phyloP scores from a whole-genome alignment of 2,888 invertebrate species.

The Lordiphosa andalusiaca region DNA sequence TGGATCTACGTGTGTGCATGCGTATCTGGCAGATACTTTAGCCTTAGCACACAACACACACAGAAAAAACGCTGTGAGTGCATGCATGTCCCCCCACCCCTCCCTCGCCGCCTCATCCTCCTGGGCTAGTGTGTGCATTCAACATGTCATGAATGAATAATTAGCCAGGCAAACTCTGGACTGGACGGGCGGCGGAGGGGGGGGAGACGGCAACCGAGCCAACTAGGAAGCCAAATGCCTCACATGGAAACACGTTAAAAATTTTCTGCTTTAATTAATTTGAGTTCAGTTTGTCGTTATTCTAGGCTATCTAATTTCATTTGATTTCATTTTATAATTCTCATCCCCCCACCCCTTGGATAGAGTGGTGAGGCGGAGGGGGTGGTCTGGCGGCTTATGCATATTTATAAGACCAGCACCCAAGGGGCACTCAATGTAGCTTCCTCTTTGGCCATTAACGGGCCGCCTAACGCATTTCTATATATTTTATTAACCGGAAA shows the following conservation, averaged over 20 bases:
- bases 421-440: constrained; percentile 12
- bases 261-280: constrained; percentile 67
- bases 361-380: no score
- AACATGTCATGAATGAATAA: constrained; percentile 75
- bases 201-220: not conserved
- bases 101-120: constrained; percentile 12
- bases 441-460: constrained; percentile 43
- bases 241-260: constrained; percentile 47
- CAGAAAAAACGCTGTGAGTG: constrained; percentile 42
- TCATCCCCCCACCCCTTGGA: constrained; percentile 32
- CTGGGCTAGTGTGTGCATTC: constrained; percentile 56
- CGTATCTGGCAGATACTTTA: constrained; percentile 67
- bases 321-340: constrained; percentile 38
- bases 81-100: constrained; percentile 20
- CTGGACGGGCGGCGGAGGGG: not conserved
- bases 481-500: constrained; percentile 64
- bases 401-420: constrained; percentile 59
- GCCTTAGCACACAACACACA: constrained; percentile 19
- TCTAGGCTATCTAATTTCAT: constrained; percentile 46
- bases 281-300: constrained; percentile 53
- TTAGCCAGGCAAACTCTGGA: constrained; percentile 58
- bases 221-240: constrained; percentile 46
- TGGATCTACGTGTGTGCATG: constrained; percentile 38
- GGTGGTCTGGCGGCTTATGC: constrained; percentile 42
- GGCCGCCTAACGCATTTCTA: constrained; percentile 47